Percentiles rank a stretch among this genome's conserved stretches.
Evolutionary conservation across 35 echinoderm and acorn worm genomes (phyloP).

Genomic region (Eucidaris tribuloides): DNA sequence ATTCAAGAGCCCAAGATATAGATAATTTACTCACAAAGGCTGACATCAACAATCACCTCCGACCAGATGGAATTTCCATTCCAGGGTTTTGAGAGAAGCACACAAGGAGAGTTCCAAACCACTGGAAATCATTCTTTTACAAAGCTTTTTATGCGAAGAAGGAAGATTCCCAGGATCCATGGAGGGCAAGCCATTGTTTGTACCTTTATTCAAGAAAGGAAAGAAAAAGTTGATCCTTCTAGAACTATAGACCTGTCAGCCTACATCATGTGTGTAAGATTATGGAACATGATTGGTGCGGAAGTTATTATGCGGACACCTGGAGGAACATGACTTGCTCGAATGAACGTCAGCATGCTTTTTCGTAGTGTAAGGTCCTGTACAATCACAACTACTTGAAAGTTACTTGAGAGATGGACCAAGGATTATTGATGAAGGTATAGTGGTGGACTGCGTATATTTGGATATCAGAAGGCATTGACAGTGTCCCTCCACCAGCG

Average conservation of each 20-base stretch:
- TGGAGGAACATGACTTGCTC: slow-evolving; percentile 13
- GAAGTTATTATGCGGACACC: background rate
- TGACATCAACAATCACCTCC: background rate
- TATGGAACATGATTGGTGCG: slow-evolving; percentile 30
- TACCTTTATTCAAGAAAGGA: background rate
- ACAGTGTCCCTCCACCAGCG: background rate
- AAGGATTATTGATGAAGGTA: background rate
- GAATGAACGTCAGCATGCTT: slow-evolving; percentile 29
- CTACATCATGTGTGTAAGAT: slow-evolving; percentile 23
- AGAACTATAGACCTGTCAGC: slow-evolving; percentile 45
- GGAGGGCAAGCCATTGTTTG: background rate
- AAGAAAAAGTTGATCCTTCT: background rate
- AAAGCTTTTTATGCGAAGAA: background rate
- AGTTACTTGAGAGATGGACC: slow-evolving; percentile 7
- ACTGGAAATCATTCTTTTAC: slow-evolving; percentile 31
- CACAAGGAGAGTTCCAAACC: background rate
- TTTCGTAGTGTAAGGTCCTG: slow-evolving; percentile 15
- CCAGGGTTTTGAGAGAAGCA: background rate
- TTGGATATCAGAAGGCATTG: slow-evolving; percentile 21
- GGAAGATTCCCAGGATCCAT: background rate
- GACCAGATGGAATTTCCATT: slow-evolving; percentile 32
- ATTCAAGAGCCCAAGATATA: background rate
- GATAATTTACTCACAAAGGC: background rate
- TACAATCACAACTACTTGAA: slow-evolving; percentile 25
- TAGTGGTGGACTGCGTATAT: slow-evolving; percentile 3